Evolutionary conservation across 2,888 invertebrate genomes (phyloP).

Genomic region (Odontothrips loti): DNA sequence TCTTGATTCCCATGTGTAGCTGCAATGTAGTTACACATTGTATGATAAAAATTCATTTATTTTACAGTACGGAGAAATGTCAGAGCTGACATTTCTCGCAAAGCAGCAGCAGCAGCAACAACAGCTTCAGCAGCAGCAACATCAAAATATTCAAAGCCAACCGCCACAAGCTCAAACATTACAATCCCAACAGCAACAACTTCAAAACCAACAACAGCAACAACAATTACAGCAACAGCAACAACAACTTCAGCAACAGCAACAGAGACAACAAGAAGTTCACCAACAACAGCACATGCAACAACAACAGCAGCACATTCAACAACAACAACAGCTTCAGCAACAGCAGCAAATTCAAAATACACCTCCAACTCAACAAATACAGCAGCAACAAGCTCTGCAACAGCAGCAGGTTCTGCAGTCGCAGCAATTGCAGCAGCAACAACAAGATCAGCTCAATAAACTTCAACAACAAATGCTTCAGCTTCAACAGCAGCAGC

Average conservation of each 20-base stretch:
- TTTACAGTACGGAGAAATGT: slow-evolving; percentile 7
- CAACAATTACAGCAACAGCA: slow-evolving; percentile 31
- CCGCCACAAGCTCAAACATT: slow-evolving; percentile 27
- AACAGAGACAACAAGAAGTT: slow-evolving; percentile 29
- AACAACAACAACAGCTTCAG: slow-evolving; percentile 32
- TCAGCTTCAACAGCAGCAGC: slow-evolving; percentile 30
- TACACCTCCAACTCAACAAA: slow-evolving; percentile 23
- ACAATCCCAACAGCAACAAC: slow-evolving; percentile 31
- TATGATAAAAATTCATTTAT: background rate
- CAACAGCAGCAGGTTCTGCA: slow-evolving; percentile 29
- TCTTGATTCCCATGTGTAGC: background rate
- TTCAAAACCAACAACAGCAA: slow-evolving; percentile 30
- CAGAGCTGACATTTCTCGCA: background rate
- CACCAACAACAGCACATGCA: slow-evolving; percentile 29
- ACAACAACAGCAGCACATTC: slow-evolving; percentile 29
- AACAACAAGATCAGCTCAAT: slow-evolving; percentile 29
- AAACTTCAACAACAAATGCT: slow-evolving; percentile 31
- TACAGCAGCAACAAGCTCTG: slow-evolving; percentile 31
- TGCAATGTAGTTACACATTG: background rate
- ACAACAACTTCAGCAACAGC: slow-evolving; percentile 31
- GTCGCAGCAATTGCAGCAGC: slow-evolving; percentile 25
- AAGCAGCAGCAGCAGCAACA: slow-evolving; percentile 27
- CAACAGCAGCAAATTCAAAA: slow-evolving; percentile 25
- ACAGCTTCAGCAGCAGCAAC: too few species aligned
- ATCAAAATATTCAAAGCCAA: slow-evolving; percentile 16